Evolutionary conservation across 1,140 invertebrate genomes (phyloP).

Genomic region (Mamestra configurata): DNA sequence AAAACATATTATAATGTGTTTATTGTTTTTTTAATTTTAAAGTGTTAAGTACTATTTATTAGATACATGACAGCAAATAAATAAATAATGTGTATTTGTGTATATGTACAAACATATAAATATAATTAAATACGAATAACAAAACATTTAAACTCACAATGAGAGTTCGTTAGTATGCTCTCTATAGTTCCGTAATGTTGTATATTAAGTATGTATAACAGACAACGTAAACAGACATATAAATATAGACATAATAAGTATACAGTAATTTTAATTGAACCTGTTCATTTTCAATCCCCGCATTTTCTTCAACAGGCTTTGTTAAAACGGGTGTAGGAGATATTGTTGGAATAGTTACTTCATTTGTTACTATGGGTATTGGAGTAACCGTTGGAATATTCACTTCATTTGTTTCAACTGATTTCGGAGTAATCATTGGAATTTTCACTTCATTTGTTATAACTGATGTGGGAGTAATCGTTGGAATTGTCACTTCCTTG

Average conservation of each 20-base stretch:
- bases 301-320: constrained; percentile 65
- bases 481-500: background rate
- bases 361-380: background rate
- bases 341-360: constrained; percentile 16
- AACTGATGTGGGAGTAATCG: too few species aligned
- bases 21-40: background rate
- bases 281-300: constrained; percentile 71
- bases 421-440: too few species aligned
- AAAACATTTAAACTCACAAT: constrained; percentile 72
- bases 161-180: constrained; percentile 61
- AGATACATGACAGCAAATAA: constrained; percentile 24
- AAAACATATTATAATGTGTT: constrained; percentile 48
- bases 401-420: background rate
- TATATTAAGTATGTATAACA: constrained; percentile 79
- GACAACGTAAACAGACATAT: constrained; percentile 79
- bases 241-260: constrained; percentile 80
- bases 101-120: constrained; percentile 50
- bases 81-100: constrained; percentile 26
- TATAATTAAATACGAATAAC: constrained; percentile 56
- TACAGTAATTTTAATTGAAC: constrained; percentile 84
- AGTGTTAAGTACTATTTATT: constrained; percentile 2
- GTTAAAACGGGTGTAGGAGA: constrained; percentile 2
- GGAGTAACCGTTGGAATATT: background rate
- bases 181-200: constrained; percentile 74
- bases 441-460: too few species aligned